Percentiles rank a stretch among this genome's conserved stretches.
Conservation (phyloP, 2,113 vertebrate genomes). For the Bucco capensis region DNA sequence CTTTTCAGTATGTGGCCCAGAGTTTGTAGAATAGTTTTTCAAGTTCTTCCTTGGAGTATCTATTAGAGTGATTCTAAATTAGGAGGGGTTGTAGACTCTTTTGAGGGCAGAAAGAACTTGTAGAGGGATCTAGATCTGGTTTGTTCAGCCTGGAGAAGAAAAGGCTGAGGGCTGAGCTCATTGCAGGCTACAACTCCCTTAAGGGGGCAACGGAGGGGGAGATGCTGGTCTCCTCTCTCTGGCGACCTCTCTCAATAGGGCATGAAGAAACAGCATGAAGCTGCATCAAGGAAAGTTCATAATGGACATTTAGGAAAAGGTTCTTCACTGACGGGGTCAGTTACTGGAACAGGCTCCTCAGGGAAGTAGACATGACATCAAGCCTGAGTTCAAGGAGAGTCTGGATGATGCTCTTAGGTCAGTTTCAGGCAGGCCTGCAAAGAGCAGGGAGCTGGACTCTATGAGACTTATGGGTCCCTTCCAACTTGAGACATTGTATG, state of each 20-base stretch:
- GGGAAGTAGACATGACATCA: neutral
- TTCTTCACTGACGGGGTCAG: neutral
- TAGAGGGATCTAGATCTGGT: neutral
- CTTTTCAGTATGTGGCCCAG: neutral
- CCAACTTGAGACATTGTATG: neutral
- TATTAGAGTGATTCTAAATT: neutral
- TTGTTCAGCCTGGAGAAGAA: neutral
- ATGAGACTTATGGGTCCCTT: neutral
- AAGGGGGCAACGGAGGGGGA: rapidly evolving
- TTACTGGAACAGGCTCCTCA: neutral
- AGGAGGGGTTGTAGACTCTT: neutral
- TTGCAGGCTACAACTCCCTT: neutral
- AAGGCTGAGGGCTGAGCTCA: neutral
- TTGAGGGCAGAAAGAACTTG: neutral
- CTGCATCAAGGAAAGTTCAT: too few species aligned
- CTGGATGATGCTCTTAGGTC: neutral
- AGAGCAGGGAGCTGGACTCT: neutral
- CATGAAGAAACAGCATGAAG: neutral
- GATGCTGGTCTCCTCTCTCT: neutral
- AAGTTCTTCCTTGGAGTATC: neutral
- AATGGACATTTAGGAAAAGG: neutral
- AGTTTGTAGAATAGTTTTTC: neutral
- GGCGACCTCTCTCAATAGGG: neutral
- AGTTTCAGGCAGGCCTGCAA: neutral
- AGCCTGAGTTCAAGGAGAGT: neutral